phyloP scores from a whole-genome alignment of 2,888 invertebrate species.

The Mantis religiosa region DNA sequence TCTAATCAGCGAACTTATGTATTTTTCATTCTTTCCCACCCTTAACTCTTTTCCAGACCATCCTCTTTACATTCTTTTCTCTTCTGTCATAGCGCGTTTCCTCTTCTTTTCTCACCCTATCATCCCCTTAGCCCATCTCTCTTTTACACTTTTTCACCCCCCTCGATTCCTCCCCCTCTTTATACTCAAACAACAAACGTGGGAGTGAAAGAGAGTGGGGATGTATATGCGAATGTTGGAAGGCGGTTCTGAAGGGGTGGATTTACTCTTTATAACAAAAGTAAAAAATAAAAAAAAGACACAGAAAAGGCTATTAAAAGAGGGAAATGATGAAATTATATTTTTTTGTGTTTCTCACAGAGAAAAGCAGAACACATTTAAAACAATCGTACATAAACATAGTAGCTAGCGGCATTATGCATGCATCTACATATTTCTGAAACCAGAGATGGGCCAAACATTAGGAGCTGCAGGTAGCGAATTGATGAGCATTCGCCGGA shows the following conservation, averaged over 20 bases:
- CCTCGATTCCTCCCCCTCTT: not conserved
- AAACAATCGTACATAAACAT: slow-evolving; percentile 8
- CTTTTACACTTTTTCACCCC: not conserved
- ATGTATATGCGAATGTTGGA: not conserved
- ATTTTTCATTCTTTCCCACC: not conserved
- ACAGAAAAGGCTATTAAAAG: slow-evolving; percentile 5
- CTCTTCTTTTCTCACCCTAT: not conserved
- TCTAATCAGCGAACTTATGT: not conserved
- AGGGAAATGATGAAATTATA: slow-evolving; percentile 11
- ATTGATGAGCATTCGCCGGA: slow-evolving; percentile 13
- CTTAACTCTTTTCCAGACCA: not conserved
- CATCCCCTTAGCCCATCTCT: not conserved
- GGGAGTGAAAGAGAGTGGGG: not conserved
- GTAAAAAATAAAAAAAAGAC: not conserved
- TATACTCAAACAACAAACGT: not conserved
- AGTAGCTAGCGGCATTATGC: not conserved
- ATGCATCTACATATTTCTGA: not conserved
- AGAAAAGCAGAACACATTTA: slow-evolving; percentile 2
- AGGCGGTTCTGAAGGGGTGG: not conserved
- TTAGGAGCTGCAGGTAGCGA: not conserved
- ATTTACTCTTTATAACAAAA: not conserved
- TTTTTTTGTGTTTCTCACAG: not conserved
- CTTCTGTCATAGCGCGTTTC: not conserved
- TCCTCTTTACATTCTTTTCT: not conserved
- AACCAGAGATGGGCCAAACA: not conserved